A percentile compares a stretch with the other conserved stretches of the same genome.
These are phyloP conservation scores for Anoplopoma fimbria DNA, from an alignment of 2,113 vertebrate genomes.

Conservation along the genomic window DNA sequence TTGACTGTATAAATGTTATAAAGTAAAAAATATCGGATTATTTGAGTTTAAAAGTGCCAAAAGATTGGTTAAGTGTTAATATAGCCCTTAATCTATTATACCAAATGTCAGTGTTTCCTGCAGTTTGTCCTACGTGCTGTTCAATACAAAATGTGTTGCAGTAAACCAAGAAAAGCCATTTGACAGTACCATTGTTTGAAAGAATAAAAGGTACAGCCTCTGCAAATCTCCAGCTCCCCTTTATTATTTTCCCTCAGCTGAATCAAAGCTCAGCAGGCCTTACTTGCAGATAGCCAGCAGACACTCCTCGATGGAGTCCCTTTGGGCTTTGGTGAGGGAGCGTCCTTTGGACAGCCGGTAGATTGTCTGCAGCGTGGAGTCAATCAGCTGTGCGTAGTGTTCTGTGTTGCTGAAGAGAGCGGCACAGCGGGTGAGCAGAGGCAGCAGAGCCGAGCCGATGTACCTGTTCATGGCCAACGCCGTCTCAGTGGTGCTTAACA, in stretches of 20 bases:
- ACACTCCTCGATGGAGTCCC: constrained; percentile 96
- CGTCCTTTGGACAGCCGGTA: constrained; percentile 97
- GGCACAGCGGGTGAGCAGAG: constrained; percentile 95
- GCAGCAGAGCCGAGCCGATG: constrained; percentile 93
- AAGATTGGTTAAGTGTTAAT: neutral
- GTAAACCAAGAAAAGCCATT: neutral
- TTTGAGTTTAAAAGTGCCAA: neutral
- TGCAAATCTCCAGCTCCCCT: neutral
- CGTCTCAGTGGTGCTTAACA: constrained; percentile 93
- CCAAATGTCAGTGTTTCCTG: neutral
- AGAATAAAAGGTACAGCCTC: neutral
- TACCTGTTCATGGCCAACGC: constrained; percentile 95
- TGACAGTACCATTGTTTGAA: neutral
- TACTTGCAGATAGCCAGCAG: constrained; percentile 96
- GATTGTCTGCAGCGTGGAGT: constrained; percentile 95
- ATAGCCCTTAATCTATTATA: neutral
- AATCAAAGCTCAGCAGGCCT: constrained; percentile 49
- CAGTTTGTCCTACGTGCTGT: neutral
- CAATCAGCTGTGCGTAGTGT: constrained; percentile 89
- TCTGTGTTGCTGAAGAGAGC: constrained; percentile 93
- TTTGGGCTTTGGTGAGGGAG: constrained; percentile 96
- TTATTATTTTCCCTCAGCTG: neutral
- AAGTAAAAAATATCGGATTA: neutral
- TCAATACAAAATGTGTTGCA: neutral
- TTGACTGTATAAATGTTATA: neutral